These are phyloP conservation scores for Lynx canadensis DNA, from an alignment of 2,113 vertebrate genomes.

Conservation along the genomic window DNA sequence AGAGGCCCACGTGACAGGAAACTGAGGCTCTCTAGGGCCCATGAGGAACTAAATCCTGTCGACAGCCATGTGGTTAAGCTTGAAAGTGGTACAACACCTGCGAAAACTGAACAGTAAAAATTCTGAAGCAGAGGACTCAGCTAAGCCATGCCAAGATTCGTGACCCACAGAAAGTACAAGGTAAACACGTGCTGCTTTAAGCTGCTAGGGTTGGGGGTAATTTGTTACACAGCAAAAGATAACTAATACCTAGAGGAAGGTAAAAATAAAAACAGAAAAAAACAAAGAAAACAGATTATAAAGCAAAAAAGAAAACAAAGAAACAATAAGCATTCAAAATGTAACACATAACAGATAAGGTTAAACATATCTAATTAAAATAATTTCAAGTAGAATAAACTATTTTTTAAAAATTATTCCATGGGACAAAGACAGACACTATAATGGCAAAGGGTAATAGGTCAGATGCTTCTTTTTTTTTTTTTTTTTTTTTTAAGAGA, in stretches of 20 bases:
- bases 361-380: conserved; percentile 29
- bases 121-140: background rate
- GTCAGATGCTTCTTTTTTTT: no score
- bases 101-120: background rate
- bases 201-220: background rate
- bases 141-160: background rate
- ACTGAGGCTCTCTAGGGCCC: background rate
- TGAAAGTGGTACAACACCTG: background rate
- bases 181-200: background rate
- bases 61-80: background rate
- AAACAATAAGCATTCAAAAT: background rate
- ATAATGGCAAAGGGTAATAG: background rate
- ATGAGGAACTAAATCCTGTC: background rate
- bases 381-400: conserved; percentile 28
- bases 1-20: background rate
- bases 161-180: background rate
- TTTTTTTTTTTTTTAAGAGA: no score
- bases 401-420: background rate
- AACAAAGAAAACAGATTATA: background rate
- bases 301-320: conserved; percentile 40
- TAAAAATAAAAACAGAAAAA: conserved; percentile 24
- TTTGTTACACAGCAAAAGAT: background rate
- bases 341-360: background rate
- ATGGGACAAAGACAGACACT: background rate
- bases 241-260: background rate